Conservation (phyloP, 2,888 invertebrate genomes). For the Leptopterna dolabrata region DNA sequence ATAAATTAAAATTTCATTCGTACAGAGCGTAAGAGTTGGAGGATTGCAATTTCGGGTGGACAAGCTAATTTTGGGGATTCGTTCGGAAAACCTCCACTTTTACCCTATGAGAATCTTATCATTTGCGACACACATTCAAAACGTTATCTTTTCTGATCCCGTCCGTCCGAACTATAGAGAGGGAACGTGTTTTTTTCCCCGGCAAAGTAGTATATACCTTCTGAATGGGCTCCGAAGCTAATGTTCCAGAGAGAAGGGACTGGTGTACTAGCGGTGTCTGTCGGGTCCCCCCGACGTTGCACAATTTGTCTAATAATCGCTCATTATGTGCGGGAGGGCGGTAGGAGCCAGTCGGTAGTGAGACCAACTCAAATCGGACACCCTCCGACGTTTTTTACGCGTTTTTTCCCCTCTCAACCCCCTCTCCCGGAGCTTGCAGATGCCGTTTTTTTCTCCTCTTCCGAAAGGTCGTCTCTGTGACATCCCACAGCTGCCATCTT, state of each 20-base stretch:
- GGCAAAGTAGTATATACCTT: not conserved
- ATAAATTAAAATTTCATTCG: too few relatives aligned
- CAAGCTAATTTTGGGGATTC: too few relatives aligned
- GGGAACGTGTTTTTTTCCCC: not conserved
- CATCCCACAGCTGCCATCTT: conserved; percentile 41
- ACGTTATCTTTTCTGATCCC: not conserved
- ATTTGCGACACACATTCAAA: not conserved
- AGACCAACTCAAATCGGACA: conserved; percentile 36
- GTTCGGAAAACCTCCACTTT: too few relatives aligned
- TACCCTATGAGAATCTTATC: not conserved
- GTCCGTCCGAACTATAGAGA: not conserved
- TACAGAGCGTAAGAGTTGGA: too few relatives aligned
- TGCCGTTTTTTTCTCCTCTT: conserved; percentile 36
- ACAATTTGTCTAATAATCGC: conserved; percentile 42
- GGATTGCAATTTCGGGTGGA: too few relatives aligned
- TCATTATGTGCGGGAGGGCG: conserved; percentile 30
- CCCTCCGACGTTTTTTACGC: conserved; percentile 12
- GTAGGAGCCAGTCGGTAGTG: conserved; percentile 3
- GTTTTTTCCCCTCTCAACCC: not conserved
- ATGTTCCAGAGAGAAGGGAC: conserved; percentile 1
- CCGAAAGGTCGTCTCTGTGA: not conserved
- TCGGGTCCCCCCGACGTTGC: not conserved
- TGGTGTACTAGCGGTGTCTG: not conserved
- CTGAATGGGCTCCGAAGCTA: not conserved
- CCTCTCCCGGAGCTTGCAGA: conserved; percentile 15